Evolutionary conservation across 2,797 vertebrate genomes (phyloP).

Genomic region (Liasis olivaceus): DNA sequence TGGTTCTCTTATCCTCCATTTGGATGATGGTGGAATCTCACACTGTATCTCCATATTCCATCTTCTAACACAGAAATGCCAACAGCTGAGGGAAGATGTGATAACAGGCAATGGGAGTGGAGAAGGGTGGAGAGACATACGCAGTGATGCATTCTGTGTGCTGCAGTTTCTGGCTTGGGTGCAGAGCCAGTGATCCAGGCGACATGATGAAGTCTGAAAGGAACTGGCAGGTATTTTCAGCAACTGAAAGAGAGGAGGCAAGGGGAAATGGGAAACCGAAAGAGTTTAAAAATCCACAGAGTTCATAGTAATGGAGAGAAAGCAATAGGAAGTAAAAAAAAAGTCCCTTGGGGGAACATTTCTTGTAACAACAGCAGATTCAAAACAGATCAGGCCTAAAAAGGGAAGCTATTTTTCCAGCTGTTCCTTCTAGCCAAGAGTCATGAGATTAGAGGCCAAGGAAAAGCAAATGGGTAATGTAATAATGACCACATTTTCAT

Average conservation of each 20-base stretch:
- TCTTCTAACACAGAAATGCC: constrained; percentile 63
- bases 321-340: constrained; percentile 73
- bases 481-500: constrained; percentile 52
- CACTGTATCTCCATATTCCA: constrained; percentile 40
- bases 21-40: constrained; percentile 1
- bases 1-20: background rate
- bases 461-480: constrained; percentile 59
- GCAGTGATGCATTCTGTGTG: constrained; percentile 62
- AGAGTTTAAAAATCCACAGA: constrained; percentile 75
- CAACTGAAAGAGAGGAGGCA: constrained; percentile 70
- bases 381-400: constrained; percentile 71
- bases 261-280: constrained; percentile 68
- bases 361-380: constrained; percentile 71
- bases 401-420: constrained; percentile 75
- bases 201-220: constrained; percentile 81
- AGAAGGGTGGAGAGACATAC: background rate
- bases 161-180: constrained; percentile 69
- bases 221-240: constrained; percentile 73
- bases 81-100: constrained; percentile 65
- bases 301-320: constrained; percentile 74
- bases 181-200: constrained; percentile 70
- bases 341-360: constrained; percentile 56
- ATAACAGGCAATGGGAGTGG: constrained; percentile 60
- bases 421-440: constrained; percentile 62
- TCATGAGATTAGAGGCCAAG: constrained; percentile 60